Base-by-base conservation (phyloP, 2,797 vertebrate genomes). In the Siniperca obscura region DNA sequence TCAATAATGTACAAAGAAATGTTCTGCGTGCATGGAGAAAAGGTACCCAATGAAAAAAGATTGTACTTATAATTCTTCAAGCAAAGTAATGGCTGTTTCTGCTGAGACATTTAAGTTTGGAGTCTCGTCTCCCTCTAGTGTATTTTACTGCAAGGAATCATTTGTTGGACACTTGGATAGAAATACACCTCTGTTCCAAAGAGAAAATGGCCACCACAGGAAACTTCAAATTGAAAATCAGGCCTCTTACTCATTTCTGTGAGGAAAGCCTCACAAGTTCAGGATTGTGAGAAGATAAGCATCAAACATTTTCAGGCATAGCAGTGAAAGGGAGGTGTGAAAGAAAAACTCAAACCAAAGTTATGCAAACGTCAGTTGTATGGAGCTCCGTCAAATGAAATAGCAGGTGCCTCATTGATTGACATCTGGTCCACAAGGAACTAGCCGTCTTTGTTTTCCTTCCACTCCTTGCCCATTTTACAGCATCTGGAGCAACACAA, bases 171-270 rank as follows among this genome's bases (percentile, higher is more conserved):
- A 56, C 38, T 57, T 53, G 22, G 25, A 64, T 34, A 75, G 42
- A 73, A 69, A 52, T 55, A 30, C 36, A 10, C 61, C 22, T 57
- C 11, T n/a, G 27, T 40, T 70, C n/a, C 25, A 56, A 76, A 61
- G 38, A 57, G 56, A 75, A 77, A 78, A 69, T 59, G 34, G 30
- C 34, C 74, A 68, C 79, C 25, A n/a, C 74, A 78, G 70, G 66
- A 50, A 55, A 53, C 60, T 30, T 50, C 36, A 42, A 34, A 30
- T 52, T 25, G 36, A 71, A 72, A 74, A 57, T 66, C 46, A 21
- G 25, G 44, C 22, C 25, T 44, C 16, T 76, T 19, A 5, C 14
- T 73, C 16, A 55, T 65, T 73, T 73, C 62, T 56, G 48, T 56
- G 70, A 25, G 46, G 3, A 55, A 55, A 19, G 27, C 30, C 48